Evolutionary conservation across 2,113 vertebrate species (phyloP).

Genomic region (Naja naja): DNA sequence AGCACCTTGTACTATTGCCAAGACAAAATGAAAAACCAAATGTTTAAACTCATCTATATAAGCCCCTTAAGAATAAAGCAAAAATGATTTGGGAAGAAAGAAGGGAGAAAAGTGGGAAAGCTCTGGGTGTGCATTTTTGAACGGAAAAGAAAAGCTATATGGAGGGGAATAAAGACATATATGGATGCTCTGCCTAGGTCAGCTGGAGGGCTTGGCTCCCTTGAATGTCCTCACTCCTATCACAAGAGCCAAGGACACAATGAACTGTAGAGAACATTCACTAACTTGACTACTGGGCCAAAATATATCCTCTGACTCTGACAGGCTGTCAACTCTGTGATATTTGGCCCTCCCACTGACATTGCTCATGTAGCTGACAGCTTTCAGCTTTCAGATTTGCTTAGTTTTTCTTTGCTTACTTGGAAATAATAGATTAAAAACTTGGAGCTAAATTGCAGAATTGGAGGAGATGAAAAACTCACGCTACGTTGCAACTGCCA

Average conservation of each 20-base stretch:
- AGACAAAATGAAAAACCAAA: neutral
- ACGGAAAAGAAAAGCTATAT: neutral
- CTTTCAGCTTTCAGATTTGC: neutral
- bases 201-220: neutral
- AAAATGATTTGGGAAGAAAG: neutral
- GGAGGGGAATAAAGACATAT: slow-evolving; percentile 1
- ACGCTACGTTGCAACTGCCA: neutral
- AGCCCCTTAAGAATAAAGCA: neutral
- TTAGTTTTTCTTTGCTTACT: neutral
- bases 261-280: slow-evolving; percentile 14
- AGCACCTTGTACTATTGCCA: neutral
- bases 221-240: neutral
- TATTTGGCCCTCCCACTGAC: slow-evolving; percentile 4
- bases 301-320: neutral
- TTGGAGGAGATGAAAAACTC: neutral
- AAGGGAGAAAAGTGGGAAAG: neutral
- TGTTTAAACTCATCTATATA: neutral
- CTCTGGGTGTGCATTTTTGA: neutral
- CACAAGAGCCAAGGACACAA: slow-evolving; percentile 19
- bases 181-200: neutral
- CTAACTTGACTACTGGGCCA: neutral
- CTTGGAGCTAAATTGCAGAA: neutral
- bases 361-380: neutral
- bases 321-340: neutral
- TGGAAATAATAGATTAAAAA: neutral